phyloP scores from a whole-genome alignment of 2,113 vertebrate genomes.

The Takifugu flavidus region DNA sequence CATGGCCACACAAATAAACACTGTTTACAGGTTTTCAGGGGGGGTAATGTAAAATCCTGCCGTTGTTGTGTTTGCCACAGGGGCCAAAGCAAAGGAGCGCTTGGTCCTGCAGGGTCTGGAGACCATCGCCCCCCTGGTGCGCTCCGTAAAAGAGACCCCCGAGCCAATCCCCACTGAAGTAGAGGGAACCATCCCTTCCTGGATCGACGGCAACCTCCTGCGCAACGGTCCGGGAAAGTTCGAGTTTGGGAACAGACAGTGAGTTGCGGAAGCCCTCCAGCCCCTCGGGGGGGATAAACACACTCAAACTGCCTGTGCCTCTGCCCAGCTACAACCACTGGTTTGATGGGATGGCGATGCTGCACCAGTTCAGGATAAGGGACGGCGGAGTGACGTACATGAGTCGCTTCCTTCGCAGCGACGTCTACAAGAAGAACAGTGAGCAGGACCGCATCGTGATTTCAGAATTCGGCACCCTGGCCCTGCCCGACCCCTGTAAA shows the following conservation, averaged over 20 bases:
- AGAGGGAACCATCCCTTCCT: constrained; percentile 81
- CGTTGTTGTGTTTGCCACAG: background rate
- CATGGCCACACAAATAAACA: too few relatives aligned
- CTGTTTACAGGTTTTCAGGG: too few relatives aligned
- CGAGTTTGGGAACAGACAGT: constrained; percentile 89
- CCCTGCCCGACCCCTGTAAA: constrained; percentile 91
- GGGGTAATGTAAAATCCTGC: background rate
- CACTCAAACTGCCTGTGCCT: background rate
- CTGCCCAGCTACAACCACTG: constrained; percentile 85
- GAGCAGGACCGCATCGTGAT: constrained; percentile 80
- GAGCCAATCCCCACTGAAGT: constrained; percentile 72
- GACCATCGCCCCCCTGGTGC: constrained; percentile 75
- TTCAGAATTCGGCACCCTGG: constrained; percentile 88
- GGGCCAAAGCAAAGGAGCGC: constrained; percentile 1
- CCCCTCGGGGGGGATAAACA: background rate
- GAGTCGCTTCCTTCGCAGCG: constrained; percentile 87
- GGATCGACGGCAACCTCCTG: constrained; percentile 85
- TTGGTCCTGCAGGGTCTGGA: constrained; percentile 59
- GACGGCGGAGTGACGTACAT: constrained; percentile 81
- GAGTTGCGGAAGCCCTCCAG: constrained; percentile 47
- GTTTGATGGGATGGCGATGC: constrained; percentile 95
- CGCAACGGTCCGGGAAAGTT: constrained; percentile 92
- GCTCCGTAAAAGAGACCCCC: constrained; percentile 78
- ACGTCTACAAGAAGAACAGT: constrained; percentile 79
- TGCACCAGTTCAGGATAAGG: constrained; percentile 86